A percentile compares a stretch with the other conserved stretches of the same genome.
These are phyloP conservation scores for Amblyteles armatorius DNA, from an alignment of 2,888 invertebrate genomes.

Conservation along the genomic window DNA sequence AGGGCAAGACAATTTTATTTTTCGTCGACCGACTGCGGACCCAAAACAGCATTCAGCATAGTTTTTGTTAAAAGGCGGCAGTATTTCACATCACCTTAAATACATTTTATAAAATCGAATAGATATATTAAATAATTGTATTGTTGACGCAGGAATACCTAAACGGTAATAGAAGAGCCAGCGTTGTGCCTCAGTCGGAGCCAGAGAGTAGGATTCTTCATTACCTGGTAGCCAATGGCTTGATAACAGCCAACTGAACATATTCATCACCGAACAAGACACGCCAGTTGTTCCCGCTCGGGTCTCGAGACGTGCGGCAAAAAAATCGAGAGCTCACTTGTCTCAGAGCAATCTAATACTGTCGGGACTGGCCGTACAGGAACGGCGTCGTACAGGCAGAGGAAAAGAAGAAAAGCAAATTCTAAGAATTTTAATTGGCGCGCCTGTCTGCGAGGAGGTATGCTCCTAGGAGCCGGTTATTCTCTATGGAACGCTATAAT, in stretches of 20 bases:
- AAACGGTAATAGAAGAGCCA: conserved; percentile 82
- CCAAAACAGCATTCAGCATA: too few species aligned
- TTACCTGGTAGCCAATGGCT: conserved; percentile 86
- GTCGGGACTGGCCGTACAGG: not conserved
- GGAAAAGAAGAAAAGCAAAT: conserved; percentile 11
- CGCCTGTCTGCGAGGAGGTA: conserved; percentile 25
- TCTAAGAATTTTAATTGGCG: conserved; percentile 11
- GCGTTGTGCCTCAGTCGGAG: conserved; percentile 85
- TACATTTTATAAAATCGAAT: not conserved
- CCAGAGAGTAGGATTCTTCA: conserved; percentile 86
- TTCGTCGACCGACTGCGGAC: too few species aligned
- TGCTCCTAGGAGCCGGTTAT: conserved; percentile 21
- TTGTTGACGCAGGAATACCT: conserved; percentile 82
- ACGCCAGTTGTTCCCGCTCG: conserved; percentile 26
- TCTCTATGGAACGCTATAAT: conserved; percentile 41
- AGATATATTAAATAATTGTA: conserved; percentile 8
- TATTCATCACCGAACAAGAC: conserved; percentile 29
- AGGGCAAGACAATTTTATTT: too few species aligned
- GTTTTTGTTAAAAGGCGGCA: too few species aligned
- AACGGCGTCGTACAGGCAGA: conserved; percentile 26
- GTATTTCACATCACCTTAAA: too few species aligned
- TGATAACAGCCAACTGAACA: conserved; percentile 85
- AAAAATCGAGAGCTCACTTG: conserved; percentile 31
- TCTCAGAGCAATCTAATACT: conserved; percentile 30
- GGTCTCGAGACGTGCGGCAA: conserved; percentile 25